phyloP scores from a whole-genome alignment of 2,888 invertebrate genomes.

The Hylaea fasciaria region DNA sequence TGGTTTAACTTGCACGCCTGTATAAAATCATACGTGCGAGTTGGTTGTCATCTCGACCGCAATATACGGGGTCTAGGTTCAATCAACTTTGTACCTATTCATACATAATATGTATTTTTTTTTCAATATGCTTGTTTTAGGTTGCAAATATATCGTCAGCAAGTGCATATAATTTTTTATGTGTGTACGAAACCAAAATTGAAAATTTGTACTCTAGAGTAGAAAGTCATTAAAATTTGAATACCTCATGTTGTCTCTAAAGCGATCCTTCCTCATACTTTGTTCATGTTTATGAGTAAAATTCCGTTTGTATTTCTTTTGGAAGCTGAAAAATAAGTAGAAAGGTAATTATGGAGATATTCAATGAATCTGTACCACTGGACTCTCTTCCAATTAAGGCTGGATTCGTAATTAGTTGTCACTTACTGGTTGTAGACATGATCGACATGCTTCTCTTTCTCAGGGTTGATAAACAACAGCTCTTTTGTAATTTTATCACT shows the following conservation, averaged over 20 bases:
- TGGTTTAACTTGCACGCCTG: too few species aligned
- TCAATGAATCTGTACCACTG: not conserved
- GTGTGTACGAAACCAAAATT: not conserved
- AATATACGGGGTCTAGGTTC: too few species aligned
- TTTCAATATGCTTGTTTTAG: too few species aligned
- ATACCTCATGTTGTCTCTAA: slow-evolving; percentile 53
- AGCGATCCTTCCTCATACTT: slow-evolving; percentile 52
- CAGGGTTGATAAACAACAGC: slow-evolving; percentile 52
- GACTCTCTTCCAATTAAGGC: not conserved
- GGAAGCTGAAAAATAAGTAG: slow-evolving; percentile 48
- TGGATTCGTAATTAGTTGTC: not conserved
- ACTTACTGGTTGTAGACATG: slow-evolving; percentile 57
- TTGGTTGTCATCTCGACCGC: too few species aligned
- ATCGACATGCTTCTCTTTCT: slow-evolving; percentile 58
- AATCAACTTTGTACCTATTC: too few species aligned
- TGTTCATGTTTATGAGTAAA: slow-evolving; percentile 56
- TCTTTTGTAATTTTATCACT: slow-evolving; percentile 49
- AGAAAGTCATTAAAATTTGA: not conserved
- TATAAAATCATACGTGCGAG: too few species aligned
- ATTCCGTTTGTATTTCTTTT: slow-evolving; percentile 45
- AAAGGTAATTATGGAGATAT: not conserved
- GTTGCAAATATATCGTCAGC: too few species aligned
- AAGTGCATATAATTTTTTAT: too few species aligned
- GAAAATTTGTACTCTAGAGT: not conserved
- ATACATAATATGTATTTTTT: too few species aligned